These are phyloP conservation scores for Rutpela maculata DNA, from an alignment of 2,888 invertebrate genomes.

Conservation along the genomic window DNA sequence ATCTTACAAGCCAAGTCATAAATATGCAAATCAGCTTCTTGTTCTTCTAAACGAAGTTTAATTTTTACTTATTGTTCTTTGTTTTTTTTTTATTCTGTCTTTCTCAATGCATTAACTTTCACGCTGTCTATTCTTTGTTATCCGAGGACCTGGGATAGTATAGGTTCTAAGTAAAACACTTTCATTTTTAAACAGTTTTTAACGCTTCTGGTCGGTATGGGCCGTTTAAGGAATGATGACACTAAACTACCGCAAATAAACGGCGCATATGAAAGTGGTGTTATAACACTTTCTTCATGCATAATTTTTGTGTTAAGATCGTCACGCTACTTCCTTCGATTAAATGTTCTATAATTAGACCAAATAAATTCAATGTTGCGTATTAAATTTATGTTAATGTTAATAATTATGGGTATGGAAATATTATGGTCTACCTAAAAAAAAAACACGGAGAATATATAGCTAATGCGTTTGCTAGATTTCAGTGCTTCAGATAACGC, in stretches of 20 bases:
- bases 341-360: background rate
- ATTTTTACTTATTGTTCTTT: slow-evolving; percentile 10
- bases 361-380: background rate
- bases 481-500: no score
- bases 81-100: background rate
- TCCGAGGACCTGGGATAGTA: background rate
- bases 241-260: background rate
- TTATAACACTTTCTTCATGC: background rate
- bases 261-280: background rate
- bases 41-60: background rate
- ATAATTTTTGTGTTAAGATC: slow-evolving; percentile 3
- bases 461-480: no score
- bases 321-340: background rate
- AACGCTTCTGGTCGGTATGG: background rate
- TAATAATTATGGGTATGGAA: no score
- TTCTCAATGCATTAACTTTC: slow-evolving; percentile 14
- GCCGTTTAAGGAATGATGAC: background rate
- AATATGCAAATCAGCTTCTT: slow-evolving; percentile 8
- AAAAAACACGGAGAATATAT: no score
- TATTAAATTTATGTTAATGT: background rate
- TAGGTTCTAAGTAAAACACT: background rate
- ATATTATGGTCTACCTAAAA: no score
- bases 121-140: slow-evolving; percentile 15
- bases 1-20: background rate
- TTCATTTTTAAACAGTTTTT: slow-evolving; percentile 5